Base-by-base conservation (phyloP, 2,888 invertebrate species). In the Coelopa pilipes region DNA sequence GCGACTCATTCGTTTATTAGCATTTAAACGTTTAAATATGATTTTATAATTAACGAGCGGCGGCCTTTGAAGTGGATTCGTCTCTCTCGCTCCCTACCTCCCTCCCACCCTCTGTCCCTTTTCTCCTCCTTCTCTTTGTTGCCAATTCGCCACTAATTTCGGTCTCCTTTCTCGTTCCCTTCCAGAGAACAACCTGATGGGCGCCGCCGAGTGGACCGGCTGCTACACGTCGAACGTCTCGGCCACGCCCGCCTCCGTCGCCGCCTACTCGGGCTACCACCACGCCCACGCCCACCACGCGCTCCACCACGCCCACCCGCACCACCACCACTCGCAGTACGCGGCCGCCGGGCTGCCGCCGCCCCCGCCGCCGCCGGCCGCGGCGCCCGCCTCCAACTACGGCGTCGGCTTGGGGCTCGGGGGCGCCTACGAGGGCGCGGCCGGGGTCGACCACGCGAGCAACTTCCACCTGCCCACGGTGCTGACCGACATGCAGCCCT, bases 151-250 rank as follows among this genome's bases (percentile, higher is more conserved):
- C 21, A 45, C 24, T 45, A 15, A 55, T 12, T 45, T 46, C 7
- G 17, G 19, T 24, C 17, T 72, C 24, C 1, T 49, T 53, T 47
- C 69, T 71, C 55, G 73, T 62, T 75, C 46, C 73, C 55, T 74
- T 88, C 78, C 88, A 87, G 91, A 91, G 79, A 90, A 90, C 76
- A 90, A 90, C 82, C 89, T 91, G 80, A 89, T 91, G 79, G 91
- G 90, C 10, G 91, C 91, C 45, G 89, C 89, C 74, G 91, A 91
- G 80, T 91, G 91, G 91, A 90, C 90, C 79, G 90, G 90, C 80
- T 91, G 91, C 9, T 90, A 90, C 79, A 82, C 85, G n/a, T 78
- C 83, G 45, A 85, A 89, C 1, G 89, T 90, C 1, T 87, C 89
- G 46, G 84, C 79, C 12, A 77, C 80, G 72, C 55, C 78, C 34